Base-by-base conservation (phyloP, 2,888 invertebrate genomes). In the Papilio protenor region DNA sequence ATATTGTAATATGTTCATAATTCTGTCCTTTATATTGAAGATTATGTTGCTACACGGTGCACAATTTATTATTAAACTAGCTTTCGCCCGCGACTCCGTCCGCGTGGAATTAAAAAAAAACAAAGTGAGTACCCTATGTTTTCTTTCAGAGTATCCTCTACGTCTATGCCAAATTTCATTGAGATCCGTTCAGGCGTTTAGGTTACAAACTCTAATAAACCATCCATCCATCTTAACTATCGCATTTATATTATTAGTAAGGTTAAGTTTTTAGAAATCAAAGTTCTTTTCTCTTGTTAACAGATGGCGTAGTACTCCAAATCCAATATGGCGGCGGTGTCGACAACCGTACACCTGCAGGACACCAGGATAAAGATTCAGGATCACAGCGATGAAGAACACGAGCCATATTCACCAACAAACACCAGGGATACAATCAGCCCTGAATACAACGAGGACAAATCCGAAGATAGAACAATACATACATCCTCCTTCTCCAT, bases 271-370 rank as follows among this genome's bases (percentile, higher is more conserved):
- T 4, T 27, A 27, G 5, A 27, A 16, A 27, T 72, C 18, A 75
- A 61, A 70, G 27, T 27, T 21, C n/a, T 11, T 10, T 21, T 55
- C 69, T 80, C 83, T 82, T 86, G 70, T 73, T 76, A 84, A 79
- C 89, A 94, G 94, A 94, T 94, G 94, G 92, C 92, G 91, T 94
- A 91, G 91, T 73, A 52, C 76, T 52, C 10, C 8, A 11, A 66
- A 45, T 64, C 8, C 83, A 91, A 90, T 79, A 95, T 95, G 95
- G 95, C 95, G 84, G 95, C 95, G 85, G 95, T 95, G 80, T 92
- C 94, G 59, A 89, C 91, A 81, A 89, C 92, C 83, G 86, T 87
- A 72, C 94, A 93, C 83, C 87, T 92, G 55, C 91, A 90, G 82
- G 92, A 92, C 79, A 87, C 90, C 74, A 86, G 87, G 76, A 92